These are phyloP conservation scores for Lasius platythorax DNA, from an alignment of 2,888 invertebrate genomes.

Conservation along the genomic window DNA sequence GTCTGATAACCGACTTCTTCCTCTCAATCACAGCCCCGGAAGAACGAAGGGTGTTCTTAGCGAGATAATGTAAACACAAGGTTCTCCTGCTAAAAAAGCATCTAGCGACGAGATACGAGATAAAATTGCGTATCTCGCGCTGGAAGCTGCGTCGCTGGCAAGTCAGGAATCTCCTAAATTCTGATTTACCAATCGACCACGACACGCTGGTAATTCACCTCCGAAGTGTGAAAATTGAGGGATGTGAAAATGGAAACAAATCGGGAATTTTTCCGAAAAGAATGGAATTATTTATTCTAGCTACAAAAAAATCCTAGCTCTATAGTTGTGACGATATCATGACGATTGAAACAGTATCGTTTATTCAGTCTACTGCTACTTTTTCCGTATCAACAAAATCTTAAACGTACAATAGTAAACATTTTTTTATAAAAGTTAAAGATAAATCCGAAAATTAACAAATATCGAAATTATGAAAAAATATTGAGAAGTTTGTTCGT, in stretches of 20 bases:
- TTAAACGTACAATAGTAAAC: not conserved
- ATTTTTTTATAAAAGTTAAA: not conserved
- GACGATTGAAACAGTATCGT: not conserved
- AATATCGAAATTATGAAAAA: not conserved
- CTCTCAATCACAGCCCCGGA: not conserved
- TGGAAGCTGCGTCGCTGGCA: slow-evolving; percentile 79
- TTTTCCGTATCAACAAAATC: slow-evolving; percentile 3
- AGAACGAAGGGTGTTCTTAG: not conserved
- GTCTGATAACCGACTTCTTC: slow-evolving; percentile 37
- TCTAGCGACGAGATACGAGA: slow-evolving; percentile 79
- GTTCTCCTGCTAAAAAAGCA: slow-evolving; percentile 63
- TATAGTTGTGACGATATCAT: not conserved
- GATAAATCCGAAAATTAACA: not conserved
- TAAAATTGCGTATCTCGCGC: slow-evolving; percentile 73
- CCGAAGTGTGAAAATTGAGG: slow-evolving; percentile 16
- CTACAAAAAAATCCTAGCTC: not conserved
- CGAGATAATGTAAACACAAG: slow-evolving; percentile 40
- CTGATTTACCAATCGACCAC: slow-evolving; percentile 79
- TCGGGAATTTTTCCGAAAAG: not conserved
- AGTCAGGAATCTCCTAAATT: slow-evolving; percentile 82
- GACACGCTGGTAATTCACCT: slow-evolving; percentile 62
- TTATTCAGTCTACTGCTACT: not conserved
- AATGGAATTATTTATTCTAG: slow-evolving; percentile 5
- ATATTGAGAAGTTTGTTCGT: not conserved
- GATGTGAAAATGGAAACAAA: not conserved